A percentile compares a stretch with the other conserved stretches of the same genome.
Evolutionary conservation across 64 coral and sea anemone genomes (phyloP).

Genomic region (Anthopleura sola): DNA sequence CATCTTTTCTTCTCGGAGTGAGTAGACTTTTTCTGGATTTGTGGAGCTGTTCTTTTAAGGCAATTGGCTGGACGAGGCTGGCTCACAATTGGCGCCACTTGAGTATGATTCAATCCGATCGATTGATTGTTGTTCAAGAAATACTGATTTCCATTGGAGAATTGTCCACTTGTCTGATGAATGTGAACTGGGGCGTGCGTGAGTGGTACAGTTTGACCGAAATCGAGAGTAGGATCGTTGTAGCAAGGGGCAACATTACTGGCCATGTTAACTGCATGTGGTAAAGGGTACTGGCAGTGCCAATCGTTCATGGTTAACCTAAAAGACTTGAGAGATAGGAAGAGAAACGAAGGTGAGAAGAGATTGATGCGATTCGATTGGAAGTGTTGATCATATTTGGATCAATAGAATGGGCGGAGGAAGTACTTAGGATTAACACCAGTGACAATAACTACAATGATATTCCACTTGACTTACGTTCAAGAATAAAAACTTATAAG

Average conservation of each 20-base stretch:
- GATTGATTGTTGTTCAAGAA: conserved; percentile 17
- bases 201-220: conserved; percentile 78
- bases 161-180: conserved; percentile 15
- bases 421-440: not conserved
- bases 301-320: conserved; percentile 61
- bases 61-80: not conserved
- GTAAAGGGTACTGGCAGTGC: conserved; percentile 56
- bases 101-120: not conserved
- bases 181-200: conserved; percentile 66
- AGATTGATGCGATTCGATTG: conserved; percentile 30
- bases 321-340: conserved; percentile 15
- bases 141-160: conserved; percentile 17
- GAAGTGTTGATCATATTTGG: not conserved
- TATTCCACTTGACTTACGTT: not conserved
- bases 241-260: conserved; percentile 12
- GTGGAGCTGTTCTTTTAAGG: not conserved
- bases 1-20: conserved; percentile 88
- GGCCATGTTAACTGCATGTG: conserved; percentile 24
- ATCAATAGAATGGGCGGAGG: not conserved
- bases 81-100: not conserved
- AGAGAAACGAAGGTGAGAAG: conserved; percentile 7
- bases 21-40: not conserved
- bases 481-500: not conserved
- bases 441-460: not conserved
- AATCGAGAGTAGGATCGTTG: conserved; percentile 51